These are phyloP conservation scores for Lycorma delicatula DNA, from an alignment of 1,140 invertebrate species.

Conservation along the genomic window DNA sequence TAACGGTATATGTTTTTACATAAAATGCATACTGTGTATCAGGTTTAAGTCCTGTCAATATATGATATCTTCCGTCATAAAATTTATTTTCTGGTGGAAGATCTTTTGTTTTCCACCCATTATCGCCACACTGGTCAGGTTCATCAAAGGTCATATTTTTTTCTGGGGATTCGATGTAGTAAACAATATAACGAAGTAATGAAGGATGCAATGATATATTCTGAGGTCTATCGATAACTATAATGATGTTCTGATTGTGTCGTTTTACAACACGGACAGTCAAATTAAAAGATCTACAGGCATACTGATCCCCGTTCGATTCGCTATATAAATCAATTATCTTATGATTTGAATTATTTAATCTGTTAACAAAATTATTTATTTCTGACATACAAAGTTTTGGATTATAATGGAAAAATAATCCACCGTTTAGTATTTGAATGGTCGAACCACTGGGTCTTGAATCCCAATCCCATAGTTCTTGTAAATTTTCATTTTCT, in stretches of 20 bases:
- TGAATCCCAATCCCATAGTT: slow-evolving; percentile 65
- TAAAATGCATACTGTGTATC: slow-evolving; percentile 83
- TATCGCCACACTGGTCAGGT: slow-evolving; percentile 71
- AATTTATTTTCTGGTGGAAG: slow-evolving; percentile 7
- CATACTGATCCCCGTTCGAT: slow-evolving; percentile 85
- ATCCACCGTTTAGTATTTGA: slow-evolving; percentile 49
- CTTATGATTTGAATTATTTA: slow-evolving; percentile 7
- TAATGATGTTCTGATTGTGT: background rate
- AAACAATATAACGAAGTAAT: slow-evolving; percentile 17
- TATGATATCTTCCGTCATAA: slow-evolving; percentile 3
- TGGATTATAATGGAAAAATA: slow-evolving; percentile 92
- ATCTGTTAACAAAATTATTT: slow-evolving; percentile 30
- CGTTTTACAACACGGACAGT: slow-evolving; percentile 15
- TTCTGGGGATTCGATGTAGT: slow-evolving; percentile 46
- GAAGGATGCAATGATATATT: background rate
- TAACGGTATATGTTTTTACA: slow-evolving; percentile 76
- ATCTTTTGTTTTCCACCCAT: slow-evolving; percentile 46
- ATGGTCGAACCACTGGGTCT: slow-evolving; percentile 40
- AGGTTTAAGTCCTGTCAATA: slow-evolving; percentile 57
- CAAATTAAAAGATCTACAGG: slow-evolving; percentile 52
- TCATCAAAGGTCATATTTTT: slow-evolving; percentile 70
- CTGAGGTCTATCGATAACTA: slow-evolving; percentile 9
- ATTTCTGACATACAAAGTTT: slow-evolving; percentile 81
- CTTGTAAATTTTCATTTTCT: slow-evolving; percentile 88
- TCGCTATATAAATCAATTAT: slow-evolving; percentile 60